Evolutionary conservation across 2,797 vertebrate species (phyloP).

Genomic region (Squalus acanthias): DNA sequence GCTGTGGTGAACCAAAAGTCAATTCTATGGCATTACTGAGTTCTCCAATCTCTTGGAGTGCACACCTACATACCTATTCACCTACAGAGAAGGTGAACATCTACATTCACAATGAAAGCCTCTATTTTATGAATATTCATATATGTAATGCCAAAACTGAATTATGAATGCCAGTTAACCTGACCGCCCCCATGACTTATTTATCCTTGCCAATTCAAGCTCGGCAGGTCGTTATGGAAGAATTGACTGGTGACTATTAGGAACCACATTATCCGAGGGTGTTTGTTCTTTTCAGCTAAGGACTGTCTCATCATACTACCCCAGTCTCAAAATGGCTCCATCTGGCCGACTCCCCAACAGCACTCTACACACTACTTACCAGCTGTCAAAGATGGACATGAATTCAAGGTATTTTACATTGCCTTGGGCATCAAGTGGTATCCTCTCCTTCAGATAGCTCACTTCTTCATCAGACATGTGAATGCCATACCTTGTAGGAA

Average conservation of each 20-base stretch:
- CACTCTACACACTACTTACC: slow-evolving; percentile 24
- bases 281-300: not conserved
- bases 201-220: not conserved
- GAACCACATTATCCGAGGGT: not conserved
- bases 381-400: slow-evolving; percentile 42
- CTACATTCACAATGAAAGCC: not conserved
- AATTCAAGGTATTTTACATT: slow-evolving; percentile 44
- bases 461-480: slow-evolving; percentile 43
- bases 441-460: slow-evolving; percentile 34
- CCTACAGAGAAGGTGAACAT: not conserved
- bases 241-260: not conserved
- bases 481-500: slow-evolving; percentile 39
- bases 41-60: not conserved
- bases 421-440: slow-evolving; percentile 40
- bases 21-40: not conserved
- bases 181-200: not conserved
- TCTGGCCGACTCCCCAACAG: not conserved
- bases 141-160: not conserved
- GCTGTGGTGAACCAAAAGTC: not conserved
- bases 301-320: not conserved
- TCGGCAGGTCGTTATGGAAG: not conserved
- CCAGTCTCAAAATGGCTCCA: not conserved
- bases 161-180: not conserved
- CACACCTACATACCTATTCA: not conserved
- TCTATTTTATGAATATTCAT: not conserved